Conservation (phyloP, 2,113 vertebrate species). For the Dicaeum eximium region DNA sequence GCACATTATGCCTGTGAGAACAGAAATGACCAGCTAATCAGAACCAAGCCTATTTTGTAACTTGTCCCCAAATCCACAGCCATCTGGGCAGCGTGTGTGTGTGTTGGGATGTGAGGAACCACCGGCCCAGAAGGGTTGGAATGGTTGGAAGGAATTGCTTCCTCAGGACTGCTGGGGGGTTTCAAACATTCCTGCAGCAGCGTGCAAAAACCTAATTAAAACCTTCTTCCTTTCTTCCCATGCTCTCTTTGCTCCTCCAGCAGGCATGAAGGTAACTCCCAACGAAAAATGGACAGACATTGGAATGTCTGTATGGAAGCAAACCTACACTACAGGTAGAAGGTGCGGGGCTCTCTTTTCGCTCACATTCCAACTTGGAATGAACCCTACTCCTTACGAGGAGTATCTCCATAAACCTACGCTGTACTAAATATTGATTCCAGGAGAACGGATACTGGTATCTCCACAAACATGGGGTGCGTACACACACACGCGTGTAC, state of each 20-base stretch:
- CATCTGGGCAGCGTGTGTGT: neutral
- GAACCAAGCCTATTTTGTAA: neutral
- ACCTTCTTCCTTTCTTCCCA: neutral
- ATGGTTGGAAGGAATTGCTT: neutral
- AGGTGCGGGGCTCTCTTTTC: neutral
- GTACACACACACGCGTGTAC: neutral
- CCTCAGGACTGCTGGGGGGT: neutral
- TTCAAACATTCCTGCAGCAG: neutral
- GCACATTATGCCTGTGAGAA: neutral
- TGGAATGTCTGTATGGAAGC: too few relatives aligned
- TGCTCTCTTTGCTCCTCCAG: neutral
- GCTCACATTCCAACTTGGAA: neutral
- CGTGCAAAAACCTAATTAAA: neutral
- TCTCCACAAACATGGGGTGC: fast-evolving
- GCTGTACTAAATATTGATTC: neutral
- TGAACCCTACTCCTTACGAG: neutral
- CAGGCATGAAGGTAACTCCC: neutral
- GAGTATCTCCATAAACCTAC: neutral
- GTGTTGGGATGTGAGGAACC: neutral
- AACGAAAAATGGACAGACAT: neutral
- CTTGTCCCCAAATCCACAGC: neutral
- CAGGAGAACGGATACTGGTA: fast-evolving
- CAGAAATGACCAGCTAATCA: neutral
- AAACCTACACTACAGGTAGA: neutral
- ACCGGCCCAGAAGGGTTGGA: neutral